These are phyloP conservation scores for Mechanitis mazaeus DNA, from an alignment of 2,888 invertebrate genomes.

Conservation along the genomic window DNA sequence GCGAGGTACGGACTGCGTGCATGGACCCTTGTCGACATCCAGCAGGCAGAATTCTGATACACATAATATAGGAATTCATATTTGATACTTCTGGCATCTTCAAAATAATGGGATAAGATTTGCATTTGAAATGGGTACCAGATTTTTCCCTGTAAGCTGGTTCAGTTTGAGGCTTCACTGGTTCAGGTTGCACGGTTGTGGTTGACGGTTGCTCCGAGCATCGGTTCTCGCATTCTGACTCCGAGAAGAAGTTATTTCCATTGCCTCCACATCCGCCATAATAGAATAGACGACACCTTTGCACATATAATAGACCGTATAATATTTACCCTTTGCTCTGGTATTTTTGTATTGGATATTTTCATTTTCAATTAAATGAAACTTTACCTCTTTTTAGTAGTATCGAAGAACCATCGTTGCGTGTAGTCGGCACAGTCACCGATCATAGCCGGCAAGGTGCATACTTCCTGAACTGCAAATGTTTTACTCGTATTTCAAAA, in stretches of 20 bases:
- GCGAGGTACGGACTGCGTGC: conserved; percentile 72
- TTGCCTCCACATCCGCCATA: conserved; percentile 96
- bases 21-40: conserved; percentile 81
- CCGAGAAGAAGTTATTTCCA: conserved; percentile 85
- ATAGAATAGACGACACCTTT: conserved; percentile 85
- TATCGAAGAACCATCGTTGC: conserved; percentile 87
- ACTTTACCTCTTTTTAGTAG: conserved; percentile 70
- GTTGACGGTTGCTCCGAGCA: conserved; percentile 72
- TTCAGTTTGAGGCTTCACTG: conserved; percentile 24
- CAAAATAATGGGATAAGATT: too few relatives aligned
- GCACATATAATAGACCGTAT: background rate
- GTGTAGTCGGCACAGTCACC: conserved; percentile 85
- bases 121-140: background rate
- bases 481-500: conserved; percentile 3
- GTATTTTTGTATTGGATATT: background rate
- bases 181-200: conserved; percentile 31
- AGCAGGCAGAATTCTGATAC: conserved; percentile 81
- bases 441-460: conserved; percentile 83
- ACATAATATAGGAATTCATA: background rate
- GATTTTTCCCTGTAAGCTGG: background rate
- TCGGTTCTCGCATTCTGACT: conserved; percentile 79
- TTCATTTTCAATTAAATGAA: background rate
- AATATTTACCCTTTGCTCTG: background rate
- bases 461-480: conserved; percentile 65
- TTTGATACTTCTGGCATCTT: too few relatives aligned